Conservation (phyloP, 2,113 vertebrate species). For the Parus major region DNA sequence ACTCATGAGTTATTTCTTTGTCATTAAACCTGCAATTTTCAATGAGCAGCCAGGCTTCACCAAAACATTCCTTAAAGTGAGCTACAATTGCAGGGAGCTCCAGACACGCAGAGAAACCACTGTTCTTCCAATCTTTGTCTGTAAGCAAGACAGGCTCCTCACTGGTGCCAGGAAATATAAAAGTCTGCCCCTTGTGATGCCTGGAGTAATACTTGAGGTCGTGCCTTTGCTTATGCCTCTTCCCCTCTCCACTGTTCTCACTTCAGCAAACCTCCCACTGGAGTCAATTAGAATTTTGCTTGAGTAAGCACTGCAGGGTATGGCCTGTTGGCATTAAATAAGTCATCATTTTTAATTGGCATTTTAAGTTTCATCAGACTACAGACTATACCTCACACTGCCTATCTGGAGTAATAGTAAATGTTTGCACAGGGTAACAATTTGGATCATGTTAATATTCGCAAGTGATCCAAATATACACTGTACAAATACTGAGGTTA, state of each 20-base stretch:
- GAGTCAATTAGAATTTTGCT: constrained; percentile 65
- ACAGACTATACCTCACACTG: constrained; percentile 14
- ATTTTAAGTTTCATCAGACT: constrained; percentile 67
- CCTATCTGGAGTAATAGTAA: constrained; percentile 3
- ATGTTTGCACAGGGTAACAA: constrained; percentile 65
- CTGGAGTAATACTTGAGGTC: constrained; percentile 1
- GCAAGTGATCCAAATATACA: background rate
- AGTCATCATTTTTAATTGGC: constrained; percentile 76
- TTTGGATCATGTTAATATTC: constrained; percentile 41
- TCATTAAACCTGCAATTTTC: background rate
- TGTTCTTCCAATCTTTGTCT: background rate
- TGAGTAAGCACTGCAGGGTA: constrained; percentile 55
- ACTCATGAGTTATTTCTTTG: background rate
- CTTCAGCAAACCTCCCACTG: constrained; percentile 36
- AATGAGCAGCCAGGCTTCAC: background rate
- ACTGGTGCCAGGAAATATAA: background rate
- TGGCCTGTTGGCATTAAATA: constrained; percentile 68
- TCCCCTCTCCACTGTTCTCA: background rate
- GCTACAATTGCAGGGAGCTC: background rate
- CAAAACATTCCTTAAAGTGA: background rate
- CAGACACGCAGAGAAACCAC: background rate
- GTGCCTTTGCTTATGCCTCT: background rate
- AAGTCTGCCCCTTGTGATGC: background rate
- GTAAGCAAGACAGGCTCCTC: background rate
- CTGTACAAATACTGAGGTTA: constrained; percentile 2